These are phyloP conservation scores for Scrobipalpa atriplicella DNA, from an alignment of 2,888 invertebrate species.

Conservation along the genomic window DNA sequence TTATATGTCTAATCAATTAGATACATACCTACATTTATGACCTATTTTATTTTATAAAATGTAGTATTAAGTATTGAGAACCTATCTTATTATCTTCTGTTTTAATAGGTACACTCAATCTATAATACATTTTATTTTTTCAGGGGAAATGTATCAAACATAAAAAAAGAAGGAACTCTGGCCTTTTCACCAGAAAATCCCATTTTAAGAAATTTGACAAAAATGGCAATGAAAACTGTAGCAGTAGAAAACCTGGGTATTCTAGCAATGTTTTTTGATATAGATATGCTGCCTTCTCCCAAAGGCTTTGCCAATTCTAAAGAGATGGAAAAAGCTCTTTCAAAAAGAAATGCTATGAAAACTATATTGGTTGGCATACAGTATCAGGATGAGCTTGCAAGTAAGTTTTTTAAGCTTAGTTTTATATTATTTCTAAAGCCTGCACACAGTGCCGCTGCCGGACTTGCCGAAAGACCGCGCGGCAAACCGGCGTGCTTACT, in stretches of 20 bases:
- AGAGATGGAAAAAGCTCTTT: constrained; percentile 65
- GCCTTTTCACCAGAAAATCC: constrained; percentile 75
- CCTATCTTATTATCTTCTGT: too few relatives aligned
- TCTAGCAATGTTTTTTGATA: constrained; percentile 62
- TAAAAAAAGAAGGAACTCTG: constrained; percentile 64
- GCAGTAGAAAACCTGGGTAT: constrained; percentile 70
- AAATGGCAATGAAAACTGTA: constrained; percentile 67
- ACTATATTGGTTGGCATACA: constrained; percentile 72
- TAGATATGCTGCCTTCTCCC: constrained; percentile 66
- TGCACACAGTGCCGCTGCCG: too few relatives aligned
- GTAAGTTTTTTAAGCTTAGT: constrained; percentile 52
- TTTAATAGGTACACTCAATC: not conserved
- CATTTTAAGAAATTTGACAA: constrained; percentile 65
- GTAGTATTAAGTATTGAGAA: too few relatives aligned
- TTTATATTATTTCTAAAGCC: too few relatives aligned
- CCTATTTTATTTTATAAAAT: too few relatives aligned
- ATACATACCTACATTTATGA: too few relatives aligned
- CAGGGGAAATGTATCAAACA: constrained; percentile 68
- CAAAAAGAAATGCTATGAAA: constrained; percentile 71
- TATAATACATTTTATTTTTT: constrained; percentile 3
- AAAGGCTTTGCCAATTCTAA: constrained; percentile 65
- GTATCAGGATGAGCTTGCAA: constrained; percentile 71
- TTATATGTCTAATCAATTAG: too few relatives aligned
- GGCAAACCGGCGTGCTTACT: too few relatives aligned
- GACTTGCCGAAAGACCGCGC: too few relatives aligned